Conservation (phyloP, 2,113 vertebrate species). For the Hydrochoerus hydrochaeris region DNA sequence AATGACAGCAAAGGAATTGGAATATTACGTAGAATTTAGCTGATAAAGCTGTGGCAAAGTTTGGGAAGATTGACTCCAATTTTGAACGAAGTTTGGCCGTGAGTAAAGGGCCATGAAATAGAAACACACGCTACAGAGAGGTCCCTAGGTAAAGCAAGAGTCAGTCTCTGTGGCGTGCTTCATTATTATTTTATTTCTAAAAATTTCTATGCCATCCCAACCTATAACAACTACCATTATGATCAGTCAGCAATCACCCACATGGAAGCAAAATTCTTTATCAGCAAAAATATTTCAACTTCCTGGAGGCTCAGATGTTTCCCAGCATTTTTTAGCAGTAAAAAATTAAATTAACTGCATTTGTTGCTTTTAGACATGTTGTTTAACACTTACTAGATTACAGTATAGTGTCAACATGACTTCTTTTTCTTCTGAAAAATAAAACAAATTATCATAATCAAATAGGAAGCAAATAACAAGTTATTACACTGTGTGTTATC, state of each 20-base stretch:
- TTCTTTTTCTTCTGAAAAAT: neutral
- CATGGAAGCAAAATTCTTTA: neutral
- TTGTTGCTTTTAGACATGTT: neutral
- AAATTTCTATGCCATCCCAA: neutral
- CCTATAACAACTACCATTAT: neutral
- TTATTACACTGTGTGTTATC: neutral
- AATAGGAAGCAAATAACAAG: neutral
- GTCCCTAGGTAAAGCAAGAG: neutral
- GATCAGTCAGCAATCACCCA: neutral
- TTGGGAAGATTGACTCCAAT: neutral
- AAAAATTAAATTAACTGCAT: neutral
- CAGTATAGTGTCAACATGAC: neutral
- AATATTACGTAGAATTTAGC: neutral
- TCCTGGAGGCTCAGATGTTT: neutral
- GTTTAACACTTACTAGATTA: neutral
- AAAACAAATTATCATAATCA: neutral
- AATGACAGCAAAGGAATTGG: too few species aligned
- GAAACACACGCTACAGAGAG: neutral
- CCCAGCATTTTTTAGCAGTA: neutral
- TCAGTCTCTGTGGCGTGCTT: too few species aligned
- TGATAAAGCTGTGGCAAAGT: neutral
- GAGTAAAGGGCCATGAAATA: neutral
- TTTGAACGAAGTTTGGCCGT: too few species aligned
- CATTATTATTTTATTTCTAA: neutral
- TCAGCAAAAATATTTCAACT: neutral